A percentile compares a stretch with the other conserved stretches of the same genome.
Evolutionary conservation across 2,113 vertebrate genomes (phyloP).

Genomic region (Odontophorus gujanensis): DNA sequence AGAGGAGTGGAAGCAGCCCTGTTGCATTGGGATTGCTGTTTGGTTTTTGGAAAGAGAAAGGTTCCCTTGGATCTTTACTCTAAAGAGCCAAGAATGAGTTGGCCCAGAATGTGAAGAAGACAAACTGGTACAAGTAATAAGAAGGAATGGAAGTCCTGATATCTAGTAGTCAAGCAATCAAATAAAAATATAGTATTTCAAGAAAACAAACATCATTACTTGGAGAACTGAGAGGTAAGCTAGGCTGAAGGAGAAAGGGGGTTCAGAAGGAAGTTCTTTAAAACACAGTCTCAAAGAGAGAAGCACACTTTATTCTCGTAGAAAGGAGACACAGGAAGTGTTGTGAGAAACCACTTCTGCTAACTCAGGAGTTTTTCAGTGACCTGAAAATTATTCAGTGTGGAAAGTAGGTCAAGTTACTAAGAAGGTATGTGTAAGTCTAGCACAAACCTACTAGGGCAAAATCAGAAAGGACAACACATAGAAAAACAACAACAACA

Average conservation of each 20-base stretch:
- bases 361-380: slow-evolving; percentile 9
- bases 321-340: background rate
- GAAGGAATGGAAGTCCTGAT: background rate
- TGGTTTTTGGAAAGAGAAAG: background rate
- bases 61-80: background rate
- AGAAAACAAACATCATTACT: background rate
- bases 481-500: background rate
- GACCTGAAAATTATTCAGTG: background rate
- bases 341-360: background rate
- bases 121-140: background rate
- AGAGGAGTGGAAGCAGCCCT: background rate
- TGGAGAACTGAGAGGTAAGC: background rate
- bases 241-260: background rate
- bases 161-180: background rate
- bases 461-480: background rate
- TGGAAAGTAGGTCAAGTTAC: slow-evolving; percentile 33
- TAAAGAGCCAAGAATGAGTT: background rate
- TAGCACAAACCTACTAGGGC: background rate
- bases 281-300: background rate
- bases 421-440: background rate
- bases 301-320: background rate
- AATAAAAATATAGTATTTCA: background rate
- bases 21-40: background rate
- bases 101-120: background rate
- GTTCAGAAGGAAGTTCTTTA: background rate